A percentile compares a stretch with the other conserved stretches of the same genome.
These are phyloP conservation scores for Pavo muticus DNA, from an alignment of 2,113 vertebrate species.

Conservation along the genomic window DNA sequence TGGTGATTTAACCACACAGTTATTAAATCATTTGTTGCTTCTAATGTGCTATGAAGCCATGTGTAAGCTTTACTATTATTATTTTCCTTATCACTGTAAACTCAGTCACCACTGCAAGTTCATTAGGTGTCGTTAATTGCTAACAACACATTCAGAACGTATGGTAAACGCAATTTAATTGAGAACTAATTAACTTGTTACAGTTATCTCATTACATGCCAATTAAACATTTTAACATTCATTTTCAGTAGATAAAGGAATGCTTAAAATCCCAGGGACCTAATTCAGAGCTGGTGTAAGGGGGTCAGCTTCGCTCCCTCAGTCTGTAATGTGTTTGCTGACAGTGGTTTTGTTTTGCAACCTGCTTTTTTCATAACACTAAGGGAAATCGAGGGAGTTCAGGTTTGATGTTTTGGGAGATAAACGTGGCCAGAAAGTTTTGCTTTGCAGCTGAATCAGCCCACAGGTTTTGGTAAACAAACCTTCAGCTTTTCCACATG, in stretches of 20 bases:
- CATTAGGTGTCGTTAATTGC: slow-evolving; percentile 78
- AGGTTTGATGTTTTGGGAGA: background rate
- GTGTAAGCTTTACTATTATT: slow-evolving; percentile 35
- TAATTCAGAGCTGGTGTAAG: background rate
- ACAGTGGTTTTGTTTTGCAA: background rate
- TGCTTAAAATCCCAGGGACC: slow-evolving; percentile 55
- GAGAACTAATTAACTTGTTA: slow-evolving; percentile 83
- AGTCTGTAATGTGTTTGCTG: background rate
- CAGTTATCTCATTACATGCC: slow-evolving; percentile 79
- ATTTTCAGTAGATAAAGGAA: slow-evolving; percentile 77
- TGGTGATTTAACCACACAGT: background rate
- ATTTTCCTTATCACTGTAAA: slow-evolving; percentile 54
- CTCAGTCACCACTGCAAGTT: slow-evolving; percentile 55
- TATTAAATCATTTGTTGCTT: slow-evolving; percentile 14
- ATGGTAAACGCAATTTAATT: slow-evolving; percentile 79
- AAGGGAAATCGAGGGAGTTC: slow-evolving; percentile 31
- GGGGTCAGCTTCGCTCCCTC: background rate
- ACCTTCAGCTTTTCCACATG: background rate
- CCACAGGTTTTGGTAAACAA: background rate
- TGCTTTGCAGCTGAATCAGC: background rate
- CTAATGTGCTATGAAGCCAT: background rate
- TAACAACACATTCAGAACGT: slow-evolving; percentile 69
- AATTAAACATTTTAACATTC: slow-evolving; percentile 80
- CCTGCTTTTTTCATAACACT: background rate
- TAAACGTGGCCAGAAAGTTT: background rate